phyloP scores from a whole-genome alignment of 37 sponge, comb jelly and placozoan species.

The Ephydatia muelleri region DNA sequence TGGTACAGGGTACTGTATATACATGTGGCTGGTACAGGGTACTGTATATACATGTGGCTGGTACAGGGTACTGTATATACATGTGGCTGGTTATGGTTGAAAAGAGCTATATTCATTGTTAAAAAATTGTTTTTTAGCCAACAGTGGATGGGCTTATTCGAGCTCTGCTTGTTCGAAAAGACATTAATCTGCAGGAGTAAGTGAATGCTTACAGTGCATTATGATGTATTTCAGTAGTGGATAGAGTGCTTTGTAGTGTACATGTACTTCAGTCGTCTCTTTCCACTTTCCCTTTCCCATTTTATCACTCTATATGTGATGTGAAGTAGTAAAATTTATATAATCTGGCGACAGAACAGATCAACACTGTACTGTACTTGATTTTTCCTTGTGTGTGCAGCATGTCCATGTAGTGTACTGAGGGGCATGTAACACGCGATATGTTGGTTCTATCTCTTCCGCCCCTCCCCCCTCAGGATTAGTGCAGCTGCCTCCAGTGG shows the following conservation, averaged over 20 bases:
- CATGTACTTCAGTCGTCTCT: no score
- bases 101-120: no score
- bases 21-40: no score
- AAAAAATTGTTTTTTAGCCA: conserved; percentile 41
- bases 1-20: no score
- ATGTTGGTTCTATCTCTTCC: background rate
- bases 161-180: conserved; percentile 55
- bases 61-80: no score
- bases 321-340: no score
- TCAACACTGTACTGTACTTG: no score
- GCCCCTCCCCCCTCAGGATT: conserved; percentile 39
- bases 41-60: no score
- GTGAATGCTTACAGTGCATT: background rate
- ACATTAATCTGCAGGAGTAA: conserved; percentile 73
- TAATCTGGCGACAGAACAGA: no score
- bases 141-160: conserved; percentile 70
- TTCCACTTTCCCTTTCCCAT: background rate
- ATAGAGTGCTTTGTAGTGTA: no score
- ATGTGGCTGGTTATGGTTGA: background rate
- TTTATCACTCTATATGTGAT: background rate
- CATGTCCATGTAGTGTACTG: background rate
- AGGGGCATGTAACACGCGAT: background rate
- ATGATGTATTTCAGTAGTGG: no score
- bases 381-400: no score
- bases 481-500: conserved; percentile 70